A percentile compares a stretch with the other conserved stretches of the same genome.
Conservation (phyloP, 2,113 vertebrate genomes). For the Stomatorhinus ivindoensis region DNA sequence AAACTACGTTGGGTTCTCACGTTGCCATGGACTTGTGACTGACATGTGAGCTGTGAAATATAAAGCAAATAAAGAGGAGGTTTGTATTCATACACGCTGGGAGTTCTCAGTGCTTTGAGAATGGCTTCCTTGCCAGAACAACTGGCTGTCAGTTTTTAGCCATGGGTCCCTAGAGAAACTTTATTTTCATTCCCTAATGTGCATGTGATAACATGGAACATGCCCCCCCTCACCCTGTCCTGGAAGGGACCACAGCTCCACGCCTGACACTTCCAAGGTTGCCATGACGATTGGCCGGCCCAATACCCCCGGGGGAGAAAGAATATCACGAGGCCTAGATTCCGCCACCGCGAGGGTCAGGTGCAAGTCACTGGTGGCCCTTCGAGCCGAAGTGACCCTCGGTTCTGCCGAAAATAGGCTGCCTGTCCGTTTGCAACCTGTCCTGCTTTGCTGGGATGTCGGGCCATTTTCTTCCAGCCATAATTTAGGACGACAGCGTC, state of each 20-base stretch:
- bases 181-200: not conserved
- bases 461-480: not conserved
- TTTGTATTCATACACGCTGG: not conserved
- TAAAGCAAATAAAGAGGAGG: not conserved
- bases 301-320: not conserved
- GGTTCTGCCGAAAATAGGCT: not conserved
- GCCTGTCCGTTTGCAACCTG: not conserved
- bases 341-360: not conserved
- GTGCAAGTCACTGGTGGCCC: not conserved
- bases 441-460: not conserved
- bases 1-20: not conserved
- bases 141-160: not conserved
- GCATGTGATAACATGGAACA: not conserved
- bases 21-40: not conserved
- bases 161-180: not conserved
- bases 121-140: not conserved
- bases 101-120: not conserved
- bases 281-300: not conserved
- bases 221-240: not conserved
- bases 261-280: slow-evolving; percentile 10
- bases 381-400: not conserved
- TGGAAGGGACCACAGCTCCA: not conserved
- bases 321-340: not conserved
- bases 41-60: not conserved
- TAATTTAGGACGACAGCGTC: not conserved